Conservation (phyloP, 2,888 invertebrate species). For the Nycteola revayana region DNA sequence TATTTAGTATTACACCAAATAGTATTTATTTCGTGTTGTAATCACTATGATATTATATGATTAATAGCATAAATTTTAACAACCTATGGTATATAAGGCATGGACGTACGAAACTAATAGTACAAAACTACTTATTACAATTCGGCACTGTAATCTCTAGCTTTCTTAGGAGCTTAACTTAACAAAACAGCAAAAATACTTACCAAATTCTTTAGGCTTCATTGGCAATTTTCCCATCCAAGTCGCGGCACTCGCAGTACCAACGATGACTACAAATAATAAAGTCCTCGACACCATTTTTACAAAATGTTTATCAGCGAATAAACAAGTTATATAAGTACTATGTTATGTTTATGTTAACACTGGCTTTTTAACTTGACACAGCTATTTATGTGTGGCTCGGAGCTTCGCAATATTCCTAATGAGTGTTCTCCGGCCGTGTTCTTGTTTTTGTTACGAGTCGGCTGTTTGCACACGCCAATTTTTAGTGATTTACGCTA, state of each 20-base stretch:
- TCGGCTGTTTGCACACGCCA: slow-evolving; percentile 40
- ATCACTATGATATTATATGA: no score
- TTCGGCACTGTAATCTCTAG: no score
- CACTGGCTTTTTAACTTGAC: slow-evolving; percentile 1
- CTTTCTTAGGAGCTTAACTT: no score
- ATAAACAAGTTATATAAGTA: background rate
- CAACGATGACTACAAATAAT: slow-evolving; percentile 46
- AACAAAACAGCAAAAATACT: no score
- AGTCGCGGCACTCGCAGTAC: slow-evolving; percentile 50
- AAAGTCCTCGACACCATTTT: slow-evolving; percentile 60
- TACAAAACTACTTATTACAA: no score
- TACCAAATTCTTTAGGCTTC: slow-evolving; percentile 59
- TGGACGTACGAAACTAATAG: no score
- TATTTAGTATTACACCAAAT: no score
- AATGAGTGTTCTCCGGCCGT: slow-evolving; percentile 45
- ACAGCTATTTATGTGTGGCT: slow-evolving; percentile 29
- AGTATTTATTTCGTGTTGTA: no score
- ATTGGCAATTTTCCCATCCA: slow-evolving; percentile 42
- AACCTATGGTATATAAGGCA: no score
- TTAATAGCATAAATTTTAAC: no score
- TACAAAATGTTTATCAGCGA: background rate
- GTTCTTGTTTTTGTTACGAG: slow-evolving; percentile 61
- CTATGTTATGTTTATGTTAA: background rate
- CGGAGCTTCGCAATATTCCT: slow-evolving; percentile 32
- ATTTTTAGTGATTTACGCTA: slow-evolving; percentile 23